Base-by-base conservation (phyloP, 2,888 invertebrate genomes). In the Neria commutata region DNA sequence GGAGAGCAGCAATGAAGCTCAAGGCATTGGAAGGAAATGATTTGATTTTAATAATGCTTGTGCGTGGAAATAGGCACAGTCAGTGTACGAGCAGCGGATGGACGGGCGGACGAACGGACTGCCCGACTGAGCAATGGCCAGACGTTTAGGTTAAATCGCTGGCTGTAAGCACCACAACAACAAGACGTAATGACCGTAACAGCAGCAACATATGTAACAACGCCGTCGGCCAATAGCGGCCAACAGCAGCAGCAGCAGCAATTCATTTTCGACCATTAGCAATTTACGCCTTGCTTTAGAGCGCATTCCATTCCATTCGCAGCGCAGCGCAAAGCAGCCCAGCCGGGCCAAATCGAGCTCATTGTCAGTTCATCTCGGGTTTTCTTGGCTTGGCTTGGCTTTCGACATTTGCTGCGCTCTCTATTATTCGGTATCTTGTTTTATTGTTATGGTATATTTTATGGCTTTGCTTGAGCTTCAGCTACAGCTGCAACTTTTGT, bases 11-110 rank as follows among this genome's bases (percentile, higher is more conserved):
- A 24, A 24, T 16, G 19, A 33, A 26, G 14, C 23, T 19, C 51
- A 21, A 11, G 29, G 34, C 17, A 34, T 37, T 4, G 14, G 21
- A 23, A 23, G 34, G 21, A 51, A 52, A 52, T 52, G 24, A 42
- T 52, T 52, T 52, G n/a, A n/a, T n/a, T 52, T 52, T 52, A 51
- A 48, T 48, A 48, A 23, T 40, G 37, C 34, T 24, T 24, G 14
- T 3, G 3, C 1, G 14, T 16, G n/a, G 4, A 5, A 10, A n/a
- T 11, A n/a, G 10, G 8, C 24, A 48, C 10, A 47, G 11, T 1
- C 1, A 21, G 23, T 23, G 23, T 47, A 47, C 10, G 11, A n/a
- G n/a, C n/a, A n/a, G n/a, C n/a, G n/a, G n/a, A n/a, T n/a, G n/a
- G n/a, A n/a, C n/a, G n/a, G n/a, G n/a, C n/a, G n/a, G n/a, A n/a